Evolutionary conservation across 2,888 invertebrate genomes (phyloP), one percentile per base, ranked within the genome.

Genomic region (Ariolimax columbianus): DNA sequence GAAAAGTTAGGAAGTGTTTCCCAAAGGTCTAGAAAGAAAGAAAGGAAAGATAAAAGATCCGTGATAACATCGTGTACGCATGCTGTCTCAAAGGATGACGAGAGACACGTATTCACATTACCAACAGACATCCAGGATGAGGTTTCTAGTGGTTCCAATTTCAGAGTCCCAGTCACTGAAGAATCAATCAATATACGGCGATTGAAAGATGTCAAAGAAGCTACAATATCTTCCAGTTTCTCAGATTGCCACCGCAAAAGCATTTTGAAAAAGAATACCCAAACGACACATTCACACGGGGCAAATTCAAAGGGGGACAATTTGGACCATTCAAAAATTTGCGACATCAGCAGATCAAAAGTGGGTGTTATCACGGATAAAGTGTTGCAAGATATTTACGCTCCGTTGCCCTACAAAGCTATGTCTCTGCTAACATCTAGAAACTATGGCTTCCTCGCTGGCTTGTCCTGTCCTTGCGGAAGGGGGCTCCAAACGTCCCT

Each of bases 381-480:
- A 72, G 82, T 70, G 33, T 26, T 85, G 26, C 82, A 85, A 43
- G 85, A 85, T 51, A 85, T 85, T 36, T 85, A 85, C 47, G 72
- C 82, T 1, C 85, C 85, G 14, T 77, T 85, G n/a, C 85, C 85
- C 26, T 70, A 77, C 9, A 85, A 77, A 59, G 85, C 85, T 19
- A 33, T 85, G 30, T 85, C 82, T 38, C 36, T 77, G 51, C 66
- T 85, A 26, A 82, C 85, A 11, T 47, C 82, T 23, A 68, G 70
- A 40, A 77, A 72, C 9, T n/a, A 77, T 47, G 40, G 68, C n/a
- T 9, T 51, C 47, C 73, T 70, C 30, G n/a, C n/a, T 36, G 55
- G 70, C 38, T 19, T 59, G 47, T 30, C 70, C 30, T 84, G 84
- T 43, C 40, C 72, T 17, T 79, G 77, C 38, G 77, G 68, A 36